phyloP scores from a whole-genome alignment of 37 sponge, comb jelly and placozoan genomes.

The Oscarella lobularis region DNA sequence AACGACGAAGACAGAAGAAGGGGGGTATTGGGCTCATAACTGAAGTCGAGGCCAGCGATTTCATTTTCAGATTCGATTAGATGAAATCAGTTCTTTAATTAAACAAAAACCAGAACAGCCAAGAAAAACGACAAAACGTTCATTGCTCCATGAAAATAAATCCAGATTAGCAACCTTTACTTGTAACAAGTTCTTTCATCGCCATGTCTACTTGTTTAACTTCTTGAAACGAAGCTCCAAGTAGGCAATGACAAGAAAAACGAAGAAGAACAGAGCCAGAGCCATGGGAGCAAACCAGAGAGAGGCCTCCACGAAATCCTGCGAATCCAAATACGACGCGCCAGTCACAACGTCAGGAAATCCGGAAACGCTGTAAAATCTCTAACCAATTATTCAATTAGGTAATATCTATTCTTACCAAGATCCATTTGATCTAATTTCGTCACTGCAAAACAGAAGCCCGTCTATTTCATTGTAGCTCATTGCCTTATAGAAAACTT shows the following conservation, averaged over 20 bases:
- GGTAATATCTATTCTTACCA: background rate
- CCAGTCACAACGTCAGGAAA: background rate
- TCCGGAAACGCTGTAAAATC: background rate
- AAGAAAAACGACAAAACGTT: too few species aligned
- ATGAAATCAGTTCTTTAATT: too few species aligned
- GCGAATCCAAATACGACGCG: background rate
- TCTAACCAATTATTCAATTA: background rate
- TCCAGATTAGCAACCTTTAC: too few species aligned
- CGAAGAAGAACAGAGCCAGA: background rate
- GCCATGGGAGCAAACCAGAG: slow-evolving; percentile 20
- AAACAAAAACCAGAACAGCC: too few species aligned
- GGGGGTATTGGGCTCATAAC: too few species aligned
- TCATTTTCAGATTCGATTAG: too few species aligned
- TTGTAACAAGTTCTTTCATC: too few species aligned
- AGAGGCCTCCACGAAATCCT: background rate
- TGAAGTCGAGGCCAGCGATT: too few species aligned
- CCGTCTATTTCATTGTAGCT: background rate
- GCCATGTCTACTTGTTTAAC: background rate
- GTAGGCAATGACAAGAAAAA: slow-evolving; percentile 16
- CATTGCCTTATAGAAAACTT: background rate
- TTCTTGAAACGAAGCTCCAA: background rate
- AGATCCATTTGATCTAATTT: background rate
- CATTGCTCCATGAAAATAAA: too few species aligned
- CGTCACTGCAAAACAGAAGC: background rate
- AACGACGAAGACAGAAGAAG: too few species aligned